Evolutionary conservation across 2,113 vertebrate genomes (phyloP).

Genomic region (Sterrhoptilus dennistouni): DNA sequence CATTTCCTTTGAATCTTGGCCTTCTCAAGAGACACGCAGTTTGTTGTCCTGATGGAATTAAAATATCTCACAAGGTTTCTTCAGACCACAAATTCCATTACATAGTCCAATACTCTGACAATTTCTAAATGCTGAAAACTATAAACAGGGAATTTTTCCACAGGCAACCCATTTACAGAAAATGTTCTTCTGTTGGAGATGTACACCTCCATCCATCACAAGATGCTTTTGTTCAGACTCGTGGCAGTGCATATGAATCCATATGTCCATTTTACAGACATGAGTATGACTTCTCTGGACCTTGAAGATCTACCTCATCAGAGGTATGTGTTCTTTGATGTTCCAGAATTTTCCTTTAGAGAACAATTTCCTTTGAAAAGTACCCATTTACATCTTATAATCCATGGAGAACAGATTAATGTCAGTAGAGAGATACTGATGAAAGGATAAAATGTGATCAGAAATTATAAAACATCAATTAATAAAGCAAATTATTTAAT

Average conservation of each 20-base stretch:
- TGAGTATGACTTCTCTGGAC: background rate
- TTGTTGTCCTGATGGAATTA: background rate
- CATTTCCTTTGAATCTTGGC: background rate
- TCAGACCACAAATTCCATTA: background rate
- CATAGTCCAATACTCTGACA: background rate
- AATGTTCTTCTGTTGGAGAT: background rate
- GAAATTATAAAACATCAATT: background rate
- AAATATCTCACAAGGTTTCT: background rate
- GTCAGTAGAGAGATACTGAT: background rate
- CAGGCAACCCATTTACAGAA: background rate
- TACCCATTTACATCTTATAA: background rate
- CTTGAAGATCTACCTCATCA: background rate
- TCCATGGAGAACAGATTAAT: background rate
- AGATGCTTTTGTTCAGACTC: background rate
- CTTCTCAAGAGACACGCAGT: background rate
- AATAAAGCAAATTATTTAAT: background rate
- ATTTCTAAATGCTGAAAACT: background rate
- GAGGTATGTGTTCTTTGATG: background rate
- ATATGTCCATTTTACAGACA: background rate
- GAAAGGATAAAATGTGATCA: background rate
- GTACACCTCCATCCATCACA: background rate
- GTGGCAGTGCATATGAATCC: background rate
- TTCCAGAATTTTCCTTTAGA: background rate
- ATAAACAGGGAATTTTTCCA: background rate
- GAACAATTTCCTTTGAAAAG: background rate